Percentiles rank a stretch among this genome's conserved stretches.
These are phyloP conservation scores for Champsocephalus gunnari DNA, from an alignment of 2,797 vertebrate genomes.

Conservation along the genomic window DNA sequence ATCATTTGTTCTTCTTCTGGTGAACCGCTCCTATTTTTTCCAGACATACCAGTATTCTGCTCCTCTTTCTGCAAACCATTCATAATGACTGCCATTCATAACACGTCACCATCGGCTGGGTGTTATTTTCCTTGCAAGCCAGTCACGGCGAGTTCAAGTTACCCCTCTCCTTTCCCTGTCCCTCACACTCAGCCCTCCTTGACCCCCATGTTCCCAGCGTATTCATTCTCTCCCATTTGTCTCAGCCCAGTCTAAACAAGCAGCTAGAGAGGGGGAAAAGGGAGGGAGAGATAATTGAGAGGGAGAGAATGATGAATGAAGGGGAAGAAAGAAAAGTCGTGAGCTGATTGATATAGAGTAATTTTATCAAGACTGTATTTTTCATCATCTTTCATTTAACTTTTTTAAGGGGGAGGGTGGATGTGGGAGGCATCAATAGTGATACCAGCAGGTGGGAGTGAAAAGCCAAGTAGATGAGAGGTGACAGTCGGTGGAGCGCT, in stretches of 20 bases:
- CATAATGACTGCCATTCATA: conserved; percentile 71
- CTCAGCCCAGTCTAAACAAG: conserved; percentile 83
- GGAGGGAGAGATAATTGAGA: conserved; percentile 57
- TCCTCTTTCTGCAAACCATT: conserved; percentile 48
- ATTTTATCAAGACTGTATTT: conserved; percentile 46
- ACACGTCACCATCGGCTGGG: conserved; percentile 64
- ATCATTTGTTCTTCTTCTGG: conserved; percentile 31
- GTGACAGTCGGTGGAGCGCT: conserved; percentile 19
- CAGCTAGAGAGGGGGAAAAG: conserved; percentile 33
- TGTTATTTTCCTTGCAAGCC: conserved; percentile 72
- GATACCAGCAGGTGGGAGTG: conserved; percentile 26
- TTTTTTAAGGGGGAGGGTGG: conserved; percentile 18
- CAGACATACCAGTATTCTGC: conserved; percentile 29
- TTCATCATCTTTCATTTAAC: conserved; percentile 41
- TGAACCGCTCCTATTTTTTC: conserved; percentile 8
- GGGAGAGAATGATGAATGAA: conserved; percentile 70
- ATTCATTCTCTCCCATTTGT: conserved; percentile 79
- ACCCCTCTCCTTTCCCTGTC: conserved; percentile 58
- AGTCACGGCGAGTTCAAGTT: conserved; percentile 76
- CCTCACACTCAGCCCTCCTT: conserved; percentile 73
- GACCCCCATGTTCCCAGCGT: conserved; percentile 70
- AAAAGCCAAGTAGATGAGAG: conserved; percentile 11
- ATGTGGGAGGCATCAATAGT: conserved; percentile 28
- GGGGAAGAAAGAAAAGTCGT: conserved; percentile 33
- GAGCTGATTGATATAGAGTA: conserved; percentile 60